Evolutionary conservation across 2,797 vertebrate genomes (phyloP), one percentile per base, ranked within the genome.

Genomic region (Oreochromis mossambicus): DNA sequence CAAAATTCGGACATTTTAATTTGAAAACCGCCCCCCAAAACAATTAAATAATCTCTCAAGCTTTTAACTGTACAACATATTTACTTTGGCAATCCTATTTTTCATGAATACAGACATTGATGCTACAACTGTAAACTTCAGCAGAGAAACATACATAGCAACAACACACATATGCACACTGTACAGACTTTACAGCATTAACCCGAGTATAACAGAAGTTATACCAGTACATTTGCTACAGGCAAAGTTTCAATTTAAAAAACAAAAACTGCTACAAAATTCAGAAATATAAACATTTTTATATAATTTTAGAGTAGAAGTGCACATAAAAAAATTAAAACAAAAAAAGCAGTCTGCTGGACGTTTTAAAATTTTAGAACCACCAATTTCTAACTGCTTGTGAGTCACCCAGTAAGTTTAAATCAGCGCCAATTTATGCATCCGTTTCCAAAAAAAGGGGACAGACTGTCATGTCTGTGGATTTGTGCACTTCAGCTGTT

Each of bases 51-150:
- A 81, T 50, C 32, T 91, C 70, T 90, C 41, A 86, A 81, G 75
- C 14, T 12, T 79, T 61, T 32, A 85, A 91, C 83, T 93, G 83
- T 94, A 95, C 92, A 94, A 86, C 86, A 81, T 21, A 87, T 91
- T 89, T 81, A 91, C 83, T 77, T 46, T 83, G 50, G 51, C 34
- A 86, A 48, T 55, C 34, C 26, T 80, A 38, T 56, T 83, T 86
- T 83, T 81, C 29, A 76, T 41, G 21, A 24, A 82, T 66, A 80
- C 48, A 88, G 86, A 73, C 38, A 66, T 2, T 12, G 10, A 77
- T 8, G 80, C 8, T 4, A 48, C 26, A 73, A 89, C 91, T 91
- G 85, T 86, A 92, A 21, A 56, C 21, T 48, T 84, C 10, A 26
- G 73, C 8, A 11, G 87, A 32, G 26, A 79, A 79, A 80, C 70